Percentiles rank a stretch among this genome's conserved stretches.
phyloP scores from a whole-genome alignment of 2,797 vertebrate species.

The Chaetophractus vellerosus region DNA sequence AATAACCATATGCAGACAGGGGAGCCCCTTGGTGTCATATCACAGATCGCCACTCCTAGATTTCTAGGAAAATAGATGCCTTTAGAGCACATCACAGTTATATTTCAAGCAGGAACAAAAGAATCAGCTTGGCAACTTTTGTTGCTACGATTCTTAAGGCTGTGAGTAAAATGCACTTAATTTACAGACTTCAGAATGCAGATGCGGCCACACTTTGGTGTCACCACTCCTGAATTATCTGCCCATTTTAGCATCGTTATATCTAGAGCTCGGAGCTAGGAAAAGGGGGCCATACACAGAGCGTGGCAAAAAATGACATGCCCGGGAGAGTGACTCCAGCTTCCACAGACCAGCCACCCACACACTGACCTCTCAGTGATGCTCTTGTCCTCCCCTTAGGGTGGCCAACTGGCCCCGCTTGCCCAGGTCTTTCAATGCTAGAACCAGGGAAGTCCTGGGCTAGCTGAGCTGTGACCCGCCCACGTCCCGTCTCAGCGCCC shows the following conservation, averaged over 20 bases:
- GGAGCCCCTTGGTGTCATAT: background rate
- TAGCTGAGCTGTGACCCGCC: background rate
- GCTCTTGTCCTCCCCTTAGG: background rate
- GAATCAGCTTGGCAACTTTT: background rate
- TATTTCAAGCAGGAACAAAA: conserved; percentile 31
- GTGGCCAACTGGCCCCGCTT: background rate
- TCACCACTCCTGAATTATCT: background rate
- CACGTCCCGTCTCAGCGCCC: background rate
- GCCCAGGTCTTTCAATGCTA: background rate
- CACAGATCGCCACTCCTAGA: conserved; percentile 73
- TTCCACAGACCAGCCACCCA: background rate
- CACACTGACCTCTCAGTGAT: background rate
- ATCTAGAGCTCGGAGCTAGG: background rate
- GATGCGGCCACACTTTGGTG: background rate
- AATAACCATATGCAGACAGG: background rate
- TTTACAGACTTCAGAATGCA: background rate
- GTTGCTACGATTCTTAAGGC: background rate
- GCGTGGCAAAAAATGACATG: background rate
- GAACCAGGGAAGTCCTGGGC: background rate
- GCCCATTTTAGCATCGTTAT: conserved; percentile 12
- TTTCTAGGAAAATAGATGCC: conserved; percentile 65
- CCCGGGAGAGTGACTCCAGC: background rate
- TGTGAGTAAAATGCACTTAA: background rate
- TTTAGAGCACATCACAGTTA: background rate
- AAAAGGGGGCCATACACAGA: background rate